Evolutionary conservation across 2,888 invertebrate genomes (phyloP), one percentile per base, ranked within the genome.

Genomic region (Lamellibrachia satsuma): DNA sequence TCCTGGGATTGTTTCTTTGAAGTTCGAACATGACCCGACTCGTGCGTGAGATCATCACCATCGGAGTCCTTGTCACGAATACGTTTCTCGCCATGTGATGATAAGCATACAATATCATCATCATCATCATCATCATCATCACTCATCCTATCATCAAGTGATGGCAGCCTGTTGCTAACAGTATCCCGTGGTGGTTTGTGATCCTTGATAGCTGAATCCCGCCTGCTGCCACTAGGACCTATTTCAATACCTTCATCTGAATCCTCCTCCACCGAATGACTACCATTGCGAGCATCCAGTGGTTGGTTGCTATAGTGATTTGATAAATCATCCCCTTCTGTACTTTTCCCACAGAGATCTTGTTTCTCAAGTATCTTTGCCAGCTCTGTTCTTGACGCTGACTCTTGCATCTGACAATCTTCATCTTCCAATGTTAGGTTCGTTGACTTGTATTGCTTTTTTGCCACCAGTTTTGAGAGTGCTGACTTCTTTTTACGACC

Each of bases 241-340:
- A 57, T 51, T 39, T 92, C 51, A 15, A 52, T 92, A 90, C 52
- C 75, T n/a, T 75, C 75, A 22, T 75, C 75, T 95, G 96, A 75
- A 75, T 75, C 95, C 95, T 95, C 94, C 90, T 92, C 52, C 9
- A 11, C 27, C 27, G 39, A n/a, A 22, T 91, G 27, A 75, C 39
- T 57, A 52, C 90, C 90, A 51, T 60, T 92, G 57, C 27, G 15
- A n/a, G 15, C n/a, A 75, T 22, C 75, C 0, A 3, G 55, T 55
- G 55, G 3, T 9, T 9, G 75, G 15, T 75, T 75, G 15, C 75
- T 75, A 75, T n/a, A n/a, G n/a, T 6, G 75, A 75, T 11, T 75
- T n/a, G n/a, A n/a, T 22, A 75, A 75, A 75, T 75, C 22, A 75
- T n/a, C 75, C 75, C 75, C 75, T 75, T 75, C 22, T 22, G 75